Conservation (phyloP, 2,113 vertebrate species). For the Oreochromis spilurus region DNA sequence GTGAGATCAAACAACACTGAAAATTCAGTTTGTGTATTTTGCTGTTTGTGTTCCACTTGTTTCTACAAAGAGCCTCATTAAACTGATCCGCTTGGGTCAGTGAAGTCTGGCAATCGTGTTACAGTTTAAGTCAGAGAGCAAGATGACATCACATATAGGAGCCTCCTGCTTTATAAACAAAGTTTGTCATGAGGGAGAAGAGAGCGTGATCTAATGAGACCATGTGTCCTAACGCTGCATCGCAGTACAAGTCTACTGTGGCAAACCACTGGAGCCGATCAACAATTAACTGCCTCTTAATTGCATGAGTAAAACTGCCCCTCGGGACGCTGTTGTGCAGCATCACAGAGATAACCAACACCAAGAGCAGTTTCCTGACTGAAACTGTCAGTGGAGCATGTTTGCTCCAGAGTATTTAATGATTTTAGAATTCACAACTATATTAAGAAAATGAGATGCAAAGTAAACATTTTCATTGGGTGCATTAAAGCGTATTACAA, state of each 20-base stretch:
- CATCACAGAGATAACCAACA: slow-evolving; percentile 7
- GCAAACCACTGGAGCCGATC: slow-evolving; percentile 28
- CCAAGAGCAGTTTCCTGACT: slow-evolving; percentile 1
- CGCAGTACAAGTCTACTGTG: slow-evolving; percentile 11
- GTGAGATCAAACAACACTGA: background rate
- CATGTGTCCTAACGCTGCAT: background rate
- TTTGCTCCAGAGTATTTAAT: background rate
- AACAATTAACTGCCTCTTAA: slow-evolving; percentile 54
- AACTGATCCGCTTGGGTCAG: slow-evolving; percentile 16
- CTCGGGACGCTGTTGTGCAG: background rate
- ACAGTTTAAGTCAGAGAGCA: background rate
- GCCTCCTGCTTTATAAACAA: background rate
- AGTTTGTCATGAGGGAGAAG: background rate
- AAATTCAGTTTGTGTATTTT: background rate
- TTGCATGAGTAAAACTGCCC: slow-evolving; percentile 30
- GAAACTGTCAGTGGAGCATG: background rate
- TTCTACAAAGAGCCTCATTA: slow-evolving; percentile 20
- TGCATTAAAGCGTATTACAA: background rate
- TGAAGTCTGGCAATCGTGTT: slow-evolving; percentile 31
- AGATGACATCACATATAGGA: background rate
- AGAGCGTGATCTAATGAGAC: background rate
- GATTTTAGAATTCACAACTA: background rate
- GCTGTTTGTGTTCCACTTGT: background rate
- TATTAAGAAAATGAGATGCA: background rate
- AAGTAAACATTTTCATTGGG: background rate